phyloP scores from a whole-genome alignment of 2,113 vertebrate species.

The Trogon surrucura region DNA sequence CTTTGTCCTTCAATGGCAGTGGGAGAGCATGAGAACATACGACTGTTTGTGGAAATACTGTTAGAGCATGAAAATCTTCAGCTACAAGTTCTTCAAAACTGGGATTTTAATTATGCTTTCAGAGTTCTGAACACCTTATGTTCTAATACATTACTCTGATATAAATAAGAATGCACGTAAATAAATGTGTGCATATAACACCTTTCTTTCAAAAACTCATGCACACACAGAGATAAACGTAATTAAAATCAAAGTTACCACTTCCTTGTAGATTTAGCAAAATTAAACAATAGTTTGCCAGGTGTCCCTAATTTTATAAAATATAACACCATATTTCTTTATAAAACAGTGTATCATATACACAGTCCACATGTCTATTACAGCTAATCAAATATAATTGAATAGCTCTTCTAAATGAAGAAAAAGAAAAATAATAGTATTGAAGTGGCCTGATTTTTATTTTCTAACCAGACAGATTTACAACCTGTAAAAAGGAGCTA shows the following conservation, averaged over 20 bases:
- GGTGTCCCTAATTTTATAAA: neutral
- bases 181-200: neutral
- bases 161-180: neutral
- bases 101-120: neutral
- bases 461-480: neutral
- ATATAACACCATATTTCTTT: neutral
- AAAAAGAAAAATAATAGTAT: neutral
- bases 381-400: neutral
- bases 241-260: neutral
- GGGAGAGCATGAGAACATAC: neutral
- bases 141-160: neutral
- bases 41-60: neutral
- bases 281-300: neutral
- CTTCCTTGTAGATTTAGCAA: neutral
- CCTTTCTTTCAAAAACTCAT: neutral
- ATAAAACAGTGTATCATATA: neutral
- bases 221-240: fast-evolving
- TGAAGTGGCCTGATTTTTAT: neutral
- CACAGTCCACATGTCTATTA: neutral
- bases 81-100: fast-evolving
- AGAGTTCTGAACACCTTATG: neutral
- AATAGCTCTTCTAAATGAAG: neutral
- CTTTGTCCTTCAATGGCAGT: neutral
- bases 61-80: neutral
- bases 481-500: neutral